Base-by-base conservation (phyloP, 2,888 invertebrate genomes). In the Cataglyphis cursor region DNA sequence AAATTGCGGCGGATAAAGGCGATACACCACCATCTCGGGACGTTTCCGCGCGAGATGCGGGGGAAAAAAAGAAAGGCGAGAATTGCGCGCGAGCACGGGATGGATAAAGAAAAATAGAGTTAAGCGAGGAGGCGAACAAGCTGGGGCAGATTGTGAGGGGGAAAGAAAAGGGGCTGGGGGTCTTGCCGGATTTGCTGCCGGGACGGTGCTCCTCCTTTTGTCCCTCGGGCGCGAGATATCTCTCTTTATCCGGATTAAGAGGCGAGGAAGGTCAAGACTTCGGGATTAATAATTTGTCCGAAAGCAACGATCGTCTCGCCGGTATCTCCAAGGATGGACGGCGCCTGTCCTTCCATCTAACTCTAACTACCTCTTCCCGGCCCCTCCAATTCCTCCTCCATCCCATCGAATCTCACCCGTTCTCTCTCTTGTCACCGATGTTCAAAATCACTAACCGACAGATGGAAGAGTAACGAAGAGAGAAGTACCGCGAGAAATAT, bases 271-370 rank as follows among this genome's bases (percentile, higher is more conserved):
- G 88, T 88, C 88, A 90, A 87, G 88, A 90, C 89, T 90, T 85
- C 35, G 87, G 88, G 90, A 93, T 93, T 93, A 93, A 93, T 93
- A 93, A 93, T 93, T 93, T 92, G 93, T 93, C 91, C 85, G 84
- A 81, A 84, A 51, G 85, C 80, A 82, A 82, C 85, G 88, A 91
- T 90, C 90, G 88, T 84, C 75, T 51, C 86, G 85, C 76, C 86
- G 86, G 73, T 87, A 90, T 87, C 87, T 76, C 70, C 82, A 51
- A 48, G 48, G 61, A 65, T 72, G 82, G 72, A 85, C 75, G 85
- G 82, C 87, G 88, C 84, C 80, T 83, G 87, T 89, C 88, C 86
- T 83, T 84, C 83, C 75, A 70, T 83, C 86, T 73, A 72, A 68
- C 73, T 66, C 38, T 54, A 51, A 28, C 28, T 15, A 35, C n/a